A percentile compares a stretch with the other conserved stretches of the same genome.
These are phyloP conservation scores for Drosophila formosana DNA, from an alignment of 2,888 invertebrate genomes.

Conservation along the genomic window DNA sequence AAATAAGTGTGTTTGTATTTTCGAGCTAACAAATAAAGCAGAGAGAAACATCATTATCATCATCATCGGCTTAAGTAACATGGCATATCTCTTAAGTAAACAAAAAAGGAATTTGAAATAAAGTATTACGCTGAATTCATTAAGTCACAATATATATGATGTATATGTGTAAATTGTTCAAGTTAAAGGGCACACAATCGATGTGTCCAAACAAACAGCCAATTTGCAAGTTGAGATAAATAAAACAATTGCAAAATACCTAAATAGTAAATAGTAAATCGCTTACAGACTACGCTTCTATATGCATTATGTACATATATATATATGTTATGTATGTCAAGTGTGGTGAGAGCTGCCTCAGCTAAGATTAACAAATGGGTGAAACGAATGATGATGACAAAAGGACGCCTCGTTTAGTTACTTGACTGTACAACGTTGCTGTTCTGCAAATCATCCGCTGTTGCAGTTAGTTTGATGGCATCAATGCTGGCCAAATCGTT, in stretches of 20 bases:
- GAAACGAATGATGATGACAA: neutral
- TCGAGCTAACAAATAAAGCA: slow-evolving; percentile 28
- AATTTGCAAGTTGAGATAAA: slow-evolving; percentile 54
- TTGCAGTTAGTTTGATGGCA: slow-evolving; percentile 58
- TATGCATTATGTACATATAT: slow-evolving; percentile 22
- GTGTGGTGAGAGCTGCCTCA: slow-evolving; percentile 48
- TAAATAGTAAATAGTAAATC: slow-evolving; percentile 42
- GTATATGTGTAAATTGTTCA: slow-evolving; percentile 23
- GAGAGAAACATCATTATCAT: slow-evolving; percentile 1
- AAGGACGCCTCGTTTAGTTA: slow-evolving; percentile 24
- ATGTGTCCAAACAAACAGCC: slow-evolving; percentile 48
- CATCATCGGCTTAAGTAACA: slow-evolving; percentile 67
- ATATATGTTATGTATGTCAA: slow-evolving; percentile 56
- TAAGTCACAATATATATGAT: slow-evolving; percentile 17
- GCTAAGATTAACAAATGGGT: slow-evolving; percentile 40
- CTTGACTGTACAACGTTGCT: slow-evolving; percentile 52
- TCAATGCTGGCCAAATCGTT: slow-evolving; percentile 50
- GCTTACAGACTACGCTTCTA: slow-evolving; percentile 59
- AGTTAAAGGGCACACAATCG: slow-evolving; percentile 17
- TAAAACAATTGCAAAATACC: slow-evolving; percentile 45
- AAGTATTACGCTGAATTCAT: slow-evolving; percentile 29
- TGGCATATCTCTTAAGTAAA: slow-evolving; percentile 63
- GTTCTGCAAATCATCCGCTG: slow-evolving; percentile 62
- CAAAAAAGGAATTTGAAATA: slow-evolving; percentile 14
- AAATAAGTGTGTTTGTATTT: slow-evolving; percentile 40